phyloP scores from a whole-genome alignment of 1,140 invertebrate genomes.

The Kradibia gibbosae region DNA sequence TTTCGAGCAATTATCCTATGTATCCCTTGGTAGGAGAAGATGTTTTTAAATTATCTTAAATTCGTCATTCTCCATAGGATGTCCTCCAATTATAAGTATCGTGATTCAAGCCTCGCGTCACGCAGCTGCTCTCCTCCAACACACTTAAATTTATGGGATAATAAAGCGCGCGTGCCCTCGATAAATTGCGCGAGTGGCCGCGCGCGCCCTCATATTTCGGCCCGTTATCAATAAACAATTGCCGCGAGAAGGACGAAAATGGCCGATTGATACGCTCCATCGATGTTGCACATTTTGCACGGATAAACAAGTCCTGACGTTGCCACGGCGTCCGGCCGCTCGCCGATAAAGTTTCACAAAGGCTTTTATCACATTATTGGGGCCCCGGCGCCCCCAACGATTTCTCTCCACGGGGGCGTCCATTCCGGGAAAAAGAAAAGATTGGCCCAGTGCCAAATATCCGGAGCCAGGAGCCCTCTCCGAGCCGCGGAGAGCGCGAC shows the following conservation, averaged over 20 bases:
- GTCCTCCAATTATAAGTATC: constrained; percentile 50
- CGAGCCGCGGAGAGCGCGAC: neutral
- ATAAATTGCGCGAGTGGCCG: constrained; percentile 10
- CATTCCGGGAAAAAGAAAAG: neutral
- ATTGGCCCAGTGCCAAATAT: constrained; percentile 6
- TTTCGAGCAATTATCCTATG: constrained; percentile 50
- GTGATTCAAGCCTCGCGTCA: constrained; percentile 43
- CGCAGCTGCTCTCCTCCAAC: constrained; percentile 16
- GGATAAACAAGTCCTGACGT: neutral
- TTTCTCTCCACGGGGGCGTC: neutral
- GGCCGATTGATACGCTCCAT: neutral
- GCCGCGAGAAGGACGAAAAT: neutral
- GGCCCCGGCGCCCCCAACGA: neutral
- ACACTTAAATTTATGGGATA: constrained; percentile 47
- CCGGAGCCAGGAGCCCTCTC: neutral
- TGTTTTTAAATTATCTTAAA: constrained; percentile 52
- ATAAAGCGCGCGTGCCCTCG: constrained; percentile 15
- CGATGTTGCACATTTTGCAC: neutral
- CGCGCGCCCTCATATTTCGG: neutral
- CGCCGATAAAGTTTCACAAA: neutral
- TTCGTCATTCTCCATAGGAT: constrained; percentile 45
- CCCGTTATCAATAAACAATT: constrained; percentile 12
- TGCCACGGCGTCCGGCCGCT: too few relatives aligned
- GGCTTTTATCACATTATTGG: constrained; percentile 18
- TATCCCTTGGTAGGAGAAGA: constrained; percentile 45